Evolutionary conservation across 2,888 invertebrate genomes (phyloP).

Genomic region (Dascillus cervinus): DNA sequence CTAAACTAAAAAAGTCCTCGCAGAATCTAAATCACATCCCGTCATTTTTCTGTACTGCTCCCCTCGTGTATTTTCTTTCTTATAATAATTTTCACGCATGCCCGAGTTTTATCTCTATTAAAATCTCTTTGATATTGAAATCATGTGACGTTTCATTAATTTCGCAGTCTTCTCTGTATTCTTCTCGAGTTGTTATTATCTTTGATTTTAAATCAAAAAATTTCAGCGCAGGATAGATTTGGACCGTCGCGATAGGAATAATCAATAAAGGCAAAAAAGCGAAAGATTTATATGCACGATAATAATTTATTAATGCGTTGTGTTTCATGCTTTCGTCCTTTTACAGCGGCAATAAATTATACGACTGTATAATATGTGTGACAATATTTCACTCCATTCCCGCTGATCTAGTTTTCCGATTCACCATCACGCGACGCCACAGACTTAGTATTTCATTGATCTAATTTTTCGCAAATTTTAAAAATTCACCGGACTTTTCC

Average conservation of each 20-base stretch:
- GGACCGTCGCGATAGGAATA: not conserved
- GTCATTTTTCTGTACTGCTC: conserved; percentile 29
- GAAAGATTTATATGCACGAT: not conserved
- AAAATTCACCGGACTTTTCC: too few relatives aligned
- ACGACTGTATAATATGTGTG: conserved; percentile 8
- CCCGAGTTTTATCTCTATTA: conserved; percentile 42
- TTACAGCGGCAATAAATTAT: not conserved
- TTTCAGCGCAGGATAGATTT: not conserved
- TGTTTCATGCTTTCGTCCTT: not conserved
- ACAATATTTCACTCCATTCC: conserved; percentile 9
- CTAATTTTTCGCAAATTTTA: too few relatives aligned
- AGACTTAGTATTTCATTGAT: conserved; percentile 6
- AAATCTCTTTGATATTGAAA: conserved; percentile 45
- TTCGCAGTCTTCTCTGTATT: conserved; percentile 38
- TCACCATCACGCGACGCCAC: conserved; percentile 9
- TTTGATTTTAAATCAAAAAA: conserved; percentile 12
- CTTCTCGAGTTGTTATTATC: conserved; percentile 27
- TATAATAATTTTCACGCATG: conserved; percentile 44
- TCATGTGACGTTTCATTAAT: conserved; percentile 45
- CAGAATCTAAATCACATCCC: conserved; percentile 32
- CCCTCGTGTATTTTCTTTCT: conserved; percentile 36
- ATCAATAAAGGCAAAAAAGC: too few relatives aligned
- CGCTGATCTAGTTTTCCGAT: conserved; percentile 10
- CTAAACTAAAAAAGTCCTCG: too few relatives aligned
- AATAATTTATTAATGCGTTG: not conserved